Percentiles rank a stretch among this genome's conserved stretches.
phyloP scores from a whole-genome alignment of 2,113 vertebrate genomes.

The Burhinus oedicnemus region DNA sequence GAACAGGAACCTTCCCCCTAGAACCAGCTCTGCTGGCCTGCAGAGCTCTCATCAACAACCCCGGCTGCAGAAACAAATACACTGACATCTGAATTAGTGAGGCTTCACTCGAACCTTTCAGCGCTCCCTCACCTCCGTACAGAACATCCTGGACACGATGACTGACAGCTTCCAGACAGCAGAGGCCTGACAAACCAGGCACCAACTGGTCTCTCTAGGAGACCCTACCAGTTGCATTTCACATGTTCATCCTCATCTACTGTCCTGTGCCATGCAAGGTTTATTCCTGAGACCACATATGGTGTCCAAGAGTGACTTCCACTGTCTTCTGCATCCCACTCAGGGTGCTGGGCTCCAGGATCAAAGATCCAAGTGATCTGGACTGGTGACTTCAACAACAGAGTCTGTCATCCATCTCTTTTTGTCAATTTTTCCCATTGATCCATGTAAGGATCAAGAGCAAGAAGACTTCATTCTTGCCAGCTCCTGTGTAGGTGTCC shows the following conservation, averaged over 20 bases:
- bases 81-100: conserved; percentile 34
- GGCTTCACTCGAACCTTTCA: conserved; percentile 28
- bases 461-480: not conserved
- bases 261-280: accelerated
- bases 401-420: not conserved
- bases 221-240: not conserved
- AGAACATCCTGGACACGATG: not conserved
- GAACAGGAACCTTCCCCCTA: conserved; percentile 41
- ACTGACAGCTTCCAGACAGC: conserved; percentile 31
- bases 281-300: not conserved
- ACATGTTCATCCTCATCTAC: not conserved
- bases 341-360: not conserved
- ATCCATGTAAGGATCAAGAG: not conserved
- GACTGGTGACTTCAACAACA: not conserved
- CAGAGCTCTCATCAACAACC: not conserved
- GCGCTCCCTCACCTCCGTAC: not conserved
- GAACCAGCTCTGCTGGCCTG: not conserved
- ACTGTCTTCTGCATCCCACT: not conserved
- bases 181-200: not conserved
- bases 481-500: not conserved
- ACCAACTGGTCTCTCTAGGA: not conserved
- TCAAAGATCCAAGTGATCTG: not conserved
- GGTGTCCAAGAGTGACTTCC: not conserved
- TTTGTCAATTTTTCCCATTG: not conserved
- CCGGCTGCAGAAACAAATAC: not conserved